A percentile compares a stretch with the other conserved stretches of the same genome.
phyloP scores from a whole-genome alignment of 2,113 vertebrate species.

The Anolis carolinensis region DNA sequence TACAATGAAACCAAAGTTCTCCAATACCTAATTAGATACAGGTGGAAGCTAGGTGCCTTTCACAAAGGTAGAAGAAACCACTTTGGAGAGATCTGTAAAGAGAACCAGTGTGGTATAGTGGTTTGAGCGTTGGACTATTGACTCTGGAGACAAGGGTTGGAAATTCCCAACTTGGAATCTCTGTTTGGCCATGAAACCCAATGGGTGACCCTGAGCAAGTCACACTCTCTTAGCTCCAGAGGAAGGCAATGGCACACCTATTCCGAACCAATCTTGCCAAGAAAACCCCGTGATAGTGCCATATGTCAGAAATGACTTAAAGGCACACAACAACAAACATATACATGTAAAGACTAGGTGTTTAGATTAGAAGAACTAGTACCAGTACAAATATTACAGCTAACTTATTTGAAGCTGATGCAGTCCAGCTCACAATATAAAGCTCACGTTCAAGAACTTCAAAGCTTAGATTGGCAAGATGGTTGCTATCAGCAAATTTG shows the following conservation, averaged over 20 bases:
- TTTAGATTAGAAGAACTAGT: slow-evolving; percentile 7
- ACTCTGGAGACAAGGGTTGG: no score
- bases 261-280: no score
- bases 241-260: no score
- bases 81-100: slow-evolving; percentile 27
- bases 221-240: no score
- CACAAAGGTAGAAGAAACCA: slow-evolving; percentile 36
- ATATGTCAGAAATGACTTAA: no score
- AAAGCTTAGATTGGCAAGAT: neutral
- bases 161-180: no score
- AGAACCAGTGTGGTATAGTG: no score
- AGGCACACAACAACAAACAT: no score
- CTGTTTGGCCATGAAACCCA: no score
- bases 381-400: neutral
- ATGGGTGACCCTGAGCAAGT: no score
- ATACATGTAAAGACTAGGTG: slow-evolving; percentile 28
- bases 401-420: neutral
- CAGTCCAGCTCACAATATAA: neutral
- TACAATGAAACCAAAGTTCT: slow-evolving; percentile 62
- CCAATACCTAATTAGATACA: slow-evolving; percentile 66
- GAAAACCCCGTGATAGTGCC: no score
- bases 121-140: no score
- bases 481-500: neutral
- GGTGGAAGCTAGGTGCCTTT: slow-evolving; percentile 52
- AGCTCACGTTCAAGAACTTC: neutral